Conservation (phyloP, 2,113 vertebrate genomes). For the Elaphurus davidianus region DNA sequence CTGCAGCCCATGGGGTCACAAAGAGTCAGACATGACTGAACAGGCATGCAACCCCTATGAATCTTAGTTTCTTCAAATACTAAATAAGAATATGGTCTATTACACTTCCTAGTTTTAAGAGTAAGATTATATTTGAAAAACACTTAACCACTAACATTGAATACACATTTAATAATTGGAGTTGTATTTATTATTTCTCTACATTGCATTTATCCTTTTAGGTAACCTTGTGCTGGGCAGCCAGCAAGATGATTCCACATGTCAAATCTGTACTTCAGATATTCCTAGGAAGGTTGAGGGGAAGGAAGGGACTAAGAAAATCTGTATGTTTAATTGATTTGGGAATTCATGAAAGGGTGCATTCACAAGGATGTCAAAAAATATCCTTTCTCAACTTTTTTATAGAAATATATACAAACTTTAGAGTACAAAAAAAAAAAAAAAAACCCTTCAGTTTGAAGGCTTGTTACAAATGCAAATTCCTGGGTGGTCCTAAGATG, state of each 20-base stretch:
- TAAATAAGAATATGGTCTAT: background rate
- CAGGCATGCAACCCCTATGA: background rate
- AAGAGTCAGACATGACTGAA: too few relatives aligned
- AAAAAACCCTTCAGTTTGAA: background rate
- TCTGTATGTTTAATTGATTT: background rate
- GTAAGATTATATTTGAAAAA: background rate
- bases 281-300: background rate
- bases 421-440: background rate
- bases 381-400: background rate
- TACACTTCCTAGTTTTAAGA: background rate
- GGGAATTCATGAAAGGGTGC: background rate
- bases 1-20: too few relatives aligned
- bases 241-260: background rate
- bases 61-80: background rate
- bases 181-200: background rate
- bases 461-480: background rate
- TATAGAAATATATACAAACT: background rate
- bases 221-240: background rate
- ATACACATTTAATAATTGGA: background rate
- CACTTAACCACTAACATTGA: background rate
- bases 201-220: background rate
- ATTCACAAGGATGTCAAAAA: background rate
- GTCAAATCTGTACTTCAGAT: background rate
- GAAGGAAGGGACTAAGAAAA: background rate
- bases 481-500: background rate